Conservation (phyloP, 2,888 invertebrate species). For the Lamellibrachia satsuma region DNA sequence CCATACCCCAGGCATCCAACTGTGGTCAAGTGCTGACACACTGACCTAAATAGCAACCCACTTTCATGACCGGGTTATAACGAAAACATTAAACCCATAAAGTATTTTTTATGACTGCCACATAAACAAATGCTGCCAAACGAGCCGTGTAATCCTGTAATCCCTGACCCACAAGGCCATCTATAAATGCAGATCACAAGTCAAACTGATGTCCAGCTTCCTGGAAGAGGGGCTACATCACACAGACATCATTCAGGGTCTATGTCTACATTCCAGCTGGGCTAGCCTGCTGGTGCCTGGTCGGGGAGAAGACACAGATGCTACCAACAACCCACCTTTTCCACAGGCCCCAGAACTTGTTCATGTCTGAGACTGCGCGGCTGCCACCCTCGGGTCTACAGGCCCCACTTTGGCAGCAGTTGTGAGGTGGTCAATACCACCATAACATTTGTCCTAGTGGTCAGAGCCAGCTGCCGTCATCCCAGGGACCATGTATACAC, state of each 20-base stretch:
- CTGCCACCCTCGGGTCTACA: not conserved
- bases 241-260: not conserved
- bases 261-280: not conserved
- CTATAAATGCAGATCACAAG: not conserved
- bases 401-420: not conserved
- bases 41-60: not conserved
- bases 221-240: not conserved
- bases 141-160: not conserved
- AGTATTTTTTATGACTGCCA: not conserved
- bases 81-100: not conserved
- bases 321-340: slow-evolving; percentile 9
- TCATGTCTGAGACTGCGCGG: not conserved
- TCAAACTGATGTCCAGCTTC: not conserved
- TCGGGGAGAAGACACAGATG: not conserved
- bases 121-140: not conserved
- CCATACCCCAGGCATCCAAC: not conserved
- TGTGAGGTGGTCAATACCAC: not conserved
- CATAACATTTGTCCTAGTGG: not conserved
- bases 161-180: not conserved
- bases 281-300: not conserved
- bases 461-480: not conserved
- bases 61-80: not conserved
- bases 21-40: not conserved
- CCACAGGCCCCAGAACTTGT: slow-evolving; percentile 12
- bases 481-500: not conserved